Base-by-base conservation (phyloP, 2,888 invertebrate genomes). In the Tupiocoris notatus region DNA sequence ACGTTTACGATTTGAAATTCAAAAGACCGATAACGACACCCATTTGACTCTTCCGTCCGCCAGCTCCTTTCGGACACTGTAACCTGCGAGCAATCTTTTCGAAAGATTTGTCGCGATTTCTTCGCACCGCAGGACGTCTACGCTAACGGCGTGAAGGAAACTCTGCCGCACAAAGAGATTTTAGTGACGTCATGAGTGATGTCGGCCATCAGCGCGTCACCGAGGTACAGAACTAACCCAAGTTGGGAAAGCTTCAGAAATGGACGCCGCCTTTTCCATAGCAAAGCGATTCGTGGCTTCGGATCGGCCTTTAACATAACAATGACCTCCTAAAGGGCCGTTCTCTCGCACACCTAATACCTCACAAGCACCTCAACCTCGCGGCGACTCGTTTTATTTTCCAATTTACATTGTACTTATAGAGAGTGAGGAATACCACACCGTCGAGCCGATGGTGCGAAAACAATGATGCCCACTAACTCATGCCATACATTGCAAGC, bases 361-460 rank as follows among this genome's bases (percentile, higher is more conserved):
- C 71, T 71, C 71, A 71, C n/a, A n/a, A n/a, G n/a, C n/a, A n/a
- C n/a, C n/a, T n/a, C n/a, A n/a, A n/a, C n/a, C n/a, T n/a, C 67
- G 67, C 57, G 57, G 57, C 61, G 59, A n/a, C 39, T 62, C 71
- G 62, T 71, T 71, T 62, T 71, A 62, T 71, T 71, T 71, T 71
- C 71, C 71, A 71, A 71, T 71, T 71, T 71, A 71, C 71, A 71
- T 71, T 62, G 67, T 67, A 67, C 67, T 67, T 67, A 67, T 67
- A 67, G 67, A 67, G n/a, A n/a, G n/a, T n/a, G n/a, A n/a, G 67
- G 67, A 67, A 67, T 67, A 67, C 67, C n/a, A n/a, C n/a, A 67
- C 67, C 57, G 22, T 56, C 57, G 67, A n/a, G 67, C n/a, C n/a
- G n/a, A n/a, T n/a, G n/a, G n/a, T n/a, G n/a, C n/a, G n/a, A n/a